Conservation (phyloP, 1,140 invertebrate genomes). For the Melitaea cinxia region DNA sequence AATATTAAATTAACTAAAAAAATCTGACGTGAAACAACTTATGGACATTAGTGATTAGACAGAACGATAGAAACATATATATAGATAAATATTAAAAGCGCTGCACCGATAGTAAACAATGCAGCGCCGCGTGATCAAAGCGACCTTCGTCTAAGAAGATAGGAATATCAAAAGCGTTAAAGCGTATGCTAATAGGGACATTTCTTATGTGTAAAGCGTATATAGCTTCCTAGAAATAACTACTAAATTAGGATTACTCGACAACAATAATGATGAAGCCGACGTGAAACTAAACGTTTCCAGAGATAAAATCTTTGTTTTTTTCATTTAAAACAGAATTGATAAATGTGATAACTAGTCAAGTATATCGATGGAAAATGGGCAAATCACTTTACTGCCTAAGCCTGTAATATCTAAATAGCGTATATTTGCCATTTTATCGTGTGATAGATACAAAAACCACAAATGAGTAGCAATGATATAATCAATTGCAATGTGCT, state of each 20-base stretch:
- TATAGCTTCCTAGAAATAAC: background rate
- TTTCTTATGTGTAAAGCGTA: conserved; percentile 18
- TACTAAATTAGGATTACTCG: conserved; percentile 1
- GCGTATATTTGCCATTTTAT: too few species aligned
- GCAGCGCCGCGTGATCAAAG: conserved; percentile 15
- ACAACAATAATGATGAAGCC: background rate
- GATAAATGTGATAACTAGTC: too few species aligned
- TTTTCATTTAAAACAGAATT: too few species aligned
- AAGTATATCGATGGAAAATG: too few species aligned
- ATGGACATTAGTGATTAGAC: too few species aligned
- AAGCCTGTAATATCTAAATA: too few species aligned
- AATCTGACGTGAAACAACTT: background rate
- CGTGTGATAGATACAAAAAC: too few species aligned
- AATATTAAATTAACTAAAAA: background rate
- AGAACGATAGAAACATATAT: background rate
- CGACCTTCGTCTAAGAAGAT: conserved; percentile 16
- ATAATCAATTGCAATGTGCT: too few species aligned
- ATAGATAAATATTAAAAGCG: background rate
- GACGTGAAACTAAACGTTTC: background rate
- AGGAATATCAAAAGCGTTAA: conserved; percentile 14
- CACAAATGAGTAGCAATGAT: too few species aligned
- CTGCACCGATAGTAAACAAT: conserved; percentile 3
- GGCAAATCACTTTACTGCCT: too few species aligned
- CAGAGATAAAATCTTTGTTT: too few species aligned
- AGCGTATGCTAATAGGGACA: conserved; percentile 5